These are phyloP conservation scores for Furcifer pardalis DNA, from an alignment of 2,797 vertebrate genomes.

Conservation along the genomic window DNA sequence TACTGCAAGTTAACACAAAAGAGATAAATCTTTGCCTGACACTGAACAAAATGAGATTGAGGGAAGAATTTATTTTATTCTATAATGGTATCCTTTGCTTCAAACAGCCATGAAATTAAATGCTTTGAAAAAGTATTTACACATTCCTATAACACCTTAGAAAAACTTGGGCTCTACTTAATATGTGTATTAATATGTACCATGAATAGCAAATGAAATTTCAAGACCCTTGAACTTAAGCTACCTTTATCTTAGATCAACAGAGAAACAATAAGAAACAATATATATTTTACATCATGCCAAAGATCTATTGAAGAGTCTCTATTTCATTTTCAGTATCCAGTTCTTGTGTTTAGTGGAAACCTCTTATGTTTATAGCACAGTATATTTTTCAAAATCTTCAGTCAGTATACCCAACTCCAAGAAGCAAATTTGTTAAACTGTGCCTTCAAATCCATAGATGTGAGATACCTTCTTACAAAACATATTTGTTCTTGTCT, in stretches of 20 bases:
- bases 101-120: constrained; percentile 45
- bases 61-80: constrained; percentile 32
- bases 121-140: constrained; percentile 35
- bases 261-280: constrained; percentile 45
- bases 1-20: constrained; percentile 32
- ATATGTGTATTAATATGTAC: constrained; percentile 43
- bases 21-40: constrained; percentile 49
- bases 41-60: constrained; percentile 42
- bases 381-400: no score
- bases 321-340: neutral
- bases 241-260: constrained; percentile 34
- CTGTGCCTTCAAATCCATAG: no score
- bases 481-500: no score
- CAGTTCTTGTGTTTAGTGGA: no score
- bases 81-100: constrained; percentile 53
- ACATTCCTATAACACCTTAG: constrained; percentile 39
- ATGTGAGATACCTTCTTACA: no score
- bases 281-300: constrained; percentile 20
- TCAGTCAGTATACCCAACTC: no score
- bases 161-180: constrained; percentile 31
- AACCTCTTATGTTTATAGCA: no score
- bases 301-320: constrained; percentile 18
- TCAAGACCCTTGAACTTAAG: constrained; percentile 26
- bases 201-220: constrained; percentile 42
- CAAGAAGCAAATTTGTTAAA: no score